Conservation (phyloP, 2,797 vertebrate genomes). For the Platyrinchus mystaceus region DNA sequence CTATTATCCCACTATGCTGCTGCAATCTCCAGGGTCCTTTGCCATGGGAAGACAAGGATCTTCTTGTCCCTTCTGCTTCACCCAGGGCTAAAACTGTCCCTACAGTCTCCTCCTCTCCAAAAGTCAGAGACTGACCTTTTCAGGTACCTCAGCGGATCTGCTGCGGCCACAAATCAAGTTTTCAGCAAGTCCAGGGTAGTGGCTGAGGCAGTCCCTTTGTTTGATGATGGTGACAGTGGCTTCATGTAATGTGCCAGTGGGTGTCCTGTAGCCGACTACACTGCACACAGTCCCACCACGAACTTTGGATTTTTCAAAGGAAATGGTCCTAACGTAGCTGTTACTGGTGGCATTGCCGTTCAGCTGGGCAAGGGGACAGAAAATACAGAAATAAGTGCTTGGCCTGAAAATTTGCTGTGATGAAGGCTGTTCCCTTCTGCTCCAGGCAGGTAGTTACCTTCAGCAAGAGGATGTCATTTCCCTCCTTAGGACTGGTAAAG, state of each 20-base stretch:
- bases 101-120: background rate
- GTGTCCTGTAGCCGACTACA: fast-evolving
- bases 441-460: background rate
- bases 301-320: background rate
- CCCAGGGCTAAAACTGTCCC: background rate
- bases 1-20: background rate
- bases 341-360: constrained; percentile 2
- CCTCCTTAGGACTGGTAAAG: fast-evolving
- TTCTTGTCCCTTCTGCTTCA: background rate
- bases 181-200: background rate
- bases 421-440: background rate
- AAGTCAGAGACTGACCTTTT: background rate
- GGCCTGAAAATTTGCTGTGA: fast-evolving
- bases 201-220: background rate
- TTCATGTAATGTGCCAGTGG: fast-evolving
- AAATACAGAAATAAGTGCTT: background rate
- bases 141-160: background rate
- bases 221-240: background rate
- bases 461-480: constrained; percentile 32
- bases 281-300: background rate
- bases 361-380: constrained; percentile 23
- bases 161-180: background rate
- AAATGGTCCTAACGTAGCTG: background rate
- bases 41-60: background rate
- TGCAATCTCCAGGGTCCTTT: background rate